A percentile compares a stretch with the other conserved stretches of the same genome.
Evolutionary conservation across 30 jellyfish, hydroid and myxozoan genomes (phyloP).

Genomic region (Catostylus mosaicus): DNA sequence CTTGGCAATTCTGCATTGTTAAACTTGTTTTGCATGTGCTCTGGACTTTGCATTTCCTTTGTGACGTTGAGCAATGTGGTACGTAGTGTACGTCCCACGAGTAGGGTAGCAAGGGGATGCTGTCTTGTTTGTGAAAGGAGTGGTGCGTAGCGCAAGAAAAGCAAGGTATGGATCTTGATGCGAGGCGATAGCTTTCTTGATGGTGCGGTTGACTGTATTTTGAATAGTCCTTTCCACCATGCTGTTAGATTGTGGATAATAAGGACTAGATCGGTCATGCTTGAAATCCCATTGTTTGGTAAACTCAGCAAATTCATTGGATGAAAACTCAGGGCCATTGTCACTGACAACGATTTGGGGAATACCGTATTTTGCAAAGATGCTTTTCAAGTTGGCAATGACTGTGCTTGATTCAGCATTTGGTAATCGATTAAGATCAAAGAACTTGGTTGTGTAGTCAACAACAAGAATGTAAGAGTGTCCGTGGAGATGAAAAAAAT

Average conservation of each 20-base stretch:
- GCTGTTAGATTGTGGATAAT: slow-evolving; percentile 48
- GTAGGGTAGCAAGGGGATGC: neutral
- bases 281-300: slow-evolving; percentile 38
- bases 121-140: slow-evolving; percentile 10
- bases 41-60: neutral
- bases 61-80: neutral
- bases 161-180: slow-evolving; percentile 55
- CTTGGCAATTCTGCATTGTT: neutral
- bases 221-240: slow-evolving; percentile 61
- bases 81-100: neutral
- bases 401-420: slow-evolving; percentile 27
- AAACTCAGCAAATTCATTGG: slow-evolving; percentile 24
- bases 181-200: slow-evolving; percentile 43
- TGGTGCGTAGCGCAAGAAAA: slow-evolving; percentile 42
- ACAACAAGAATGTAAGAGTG: slow-evolving; percentile 26
- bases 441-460: slow-evolving; percentile 13
- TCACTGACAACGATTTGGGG: slow-evolving; percentile 37
- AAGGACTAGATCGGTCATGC: slow-evolving; percentile 55
- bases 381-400: slow-evolving; percentile 41
- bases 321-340: slow-evolving; percentile 49
- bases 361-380: slow-evolving; percentile 40
- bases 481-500: slow-evolving; percentile 43
- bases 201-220: slow-evolving; percentile 48
- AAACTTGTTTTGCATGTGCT: neutral
- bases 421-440: slow-evolving; percentile 11